These are phyloP conservation scores for Sepioteuthis lessoniana DNA, from an alignment of 2,888 invertebrate species.

Conservation along the genomic window DNA sequence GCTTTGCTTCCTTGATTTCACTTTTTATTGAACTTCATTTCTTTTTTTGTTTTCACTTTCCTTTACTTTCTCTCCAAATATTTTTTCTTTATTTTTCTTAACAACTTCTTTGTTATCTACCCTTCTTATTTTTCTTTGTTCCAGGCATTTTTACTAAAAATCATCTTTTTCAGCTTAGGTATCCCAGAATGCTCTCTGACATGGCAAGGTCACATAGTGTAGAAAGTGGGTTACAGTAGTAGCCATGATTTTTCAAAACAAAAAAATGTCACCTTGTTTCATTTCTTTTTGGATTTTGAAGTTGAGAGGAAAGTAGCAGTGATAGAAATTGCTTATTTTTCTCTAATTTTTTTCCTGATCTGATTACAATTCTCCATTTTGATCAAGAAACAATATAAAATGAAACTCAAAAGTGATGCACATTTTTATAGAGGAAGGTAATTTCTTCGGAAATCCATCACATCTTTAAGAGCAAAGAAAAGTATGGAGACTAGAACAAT, in stretches of 20 bases:
- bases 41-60: too few relatives aligned
- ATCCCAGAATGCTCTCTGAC: neutral
- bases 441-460: neutral
- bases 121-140: too few relatives aligned
- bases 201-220: neutral
- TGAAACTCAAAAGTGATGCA: neutral
- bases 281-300: neutral
- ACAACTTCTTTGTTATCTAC: too few relatives aligned
- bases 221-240: neutral
- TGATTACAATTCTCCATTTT: neutral
- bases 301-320: neutral
- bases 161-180: neutral
- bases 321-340: neutral
- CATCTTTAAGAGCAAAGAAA: neutral
- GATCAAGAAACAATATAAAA: neutral
- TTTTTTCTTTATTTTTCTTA: too few relatives aligned
- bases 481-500: neutral
- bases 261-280: neutral
- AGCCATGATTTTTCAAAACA: conserved; percentile 25
- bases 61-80: too few relatives aligned
- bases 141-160: neutral
- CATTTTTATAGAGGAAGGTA: neutral
- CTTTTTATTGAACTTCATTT: neutral
- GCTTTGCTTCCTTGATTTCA: neutral
- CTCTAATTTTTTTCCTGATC: neutral